Evolutionary conservation across 2,113 vertebrate genomes (phyloP), one percentile per base, ranked within the genome.

Genomic region (Parus major): DNA sequence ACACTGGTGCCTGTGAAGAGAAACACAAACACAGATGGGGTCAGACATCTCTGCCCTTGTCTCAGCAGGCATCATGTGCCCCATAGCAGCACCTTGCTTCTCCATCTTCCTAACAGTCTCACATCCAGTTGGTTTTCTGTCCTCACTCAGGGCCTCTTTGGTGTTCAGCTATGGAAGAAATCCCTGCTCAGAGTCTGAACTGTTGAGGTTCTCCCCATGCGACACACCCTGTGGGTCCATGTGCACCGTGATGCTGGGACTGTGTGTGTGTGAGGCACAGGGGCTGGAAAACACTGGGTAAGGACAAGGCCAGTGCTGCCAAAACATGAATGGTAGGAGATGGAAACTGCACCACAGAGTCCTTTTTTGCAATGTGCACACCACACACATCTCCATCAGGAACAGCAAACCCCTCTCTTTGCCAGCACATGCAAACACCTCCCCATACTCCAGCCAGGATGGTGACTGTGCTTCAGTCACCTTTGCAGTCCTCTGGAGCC

Each of bases 1-100:
- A 17, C 0, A 0, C 19, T 61, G 41, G 12, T 72, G 50, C 12
- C 3, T 69, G 36, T 0, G 0, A n/a, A 15, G 55, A 60, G 9
- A 70, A 53, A 63, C 20, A 39, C 12, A 22, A 79, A 28, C 14
- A 27, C 21, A 75, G 8, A 14, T 2, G 5, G 27, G 22, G 29
- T 25, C 31, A 89, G 25, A 61, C 11, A 7, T 49, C 21, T 24
- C 46, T 75, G 50, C 33, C 21, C 24, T 6, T 16, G 9, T 80
- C 31, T 46, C n/a, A 5, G 47, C 24, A 60, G 65, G 18, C 13
- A 57, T 33, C 17, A 12, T 0, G 0, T 35, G 14, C 3, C 10
- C 25, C 0, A 1, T 5, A 46, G 25, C 29, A 52, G 23, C 0
- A 0, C 5, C 3, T 28, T 46, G 17, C 7, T 47, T 19, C 44